A percentile compares a stretch with the other conserved stretches of the same genome.
Evolutionary conservation across 2,113 vertebrate species (phyloP).

Genomic region (Aythya baeri): DNA sequence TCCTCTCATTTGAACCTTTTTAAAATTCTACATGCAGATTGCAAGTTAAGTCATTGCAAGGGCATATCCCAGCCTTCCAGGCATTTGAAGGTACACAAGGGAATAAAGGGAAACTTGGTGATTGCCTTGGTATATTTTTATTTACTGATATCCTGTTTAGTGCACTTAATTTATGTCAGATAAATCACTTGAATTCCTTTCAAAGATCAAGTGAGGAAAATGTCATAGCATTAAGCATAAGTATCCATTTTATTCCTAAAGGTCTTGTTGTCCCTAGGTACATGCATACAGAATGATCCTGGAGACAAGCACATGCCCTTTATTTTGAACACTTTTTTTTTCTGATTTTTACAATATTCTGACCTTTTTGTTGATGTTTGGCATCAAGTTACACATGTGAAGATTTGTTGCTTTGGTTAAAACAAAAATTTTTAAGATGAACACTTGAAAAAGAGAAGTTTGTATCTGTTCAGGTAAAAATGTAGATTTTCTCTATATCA

Average conservation of each 20-base stretch:
- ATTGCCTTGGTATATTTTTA: slow-evolving; percentile 44
- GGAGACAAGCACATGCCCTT: neutral
- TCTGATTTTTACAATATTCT: neutral
- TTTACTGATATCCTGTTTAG: slow-evolving; percentile 61
- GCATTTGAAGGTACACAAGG: neutral
- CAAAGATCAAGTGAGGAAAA: slow-evolving; percentile 59
- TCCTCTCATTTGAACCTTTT: slow-evolving; percentile 16
- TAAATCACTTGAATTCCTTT: slow-evolving; percentile 55
- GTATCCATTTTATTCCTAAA: slow-evolving; percentile 37
- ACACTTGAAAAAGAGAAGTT: neutral
- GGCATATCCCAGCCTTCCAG: neutral
- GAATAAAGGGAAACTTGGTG: slow-evolving; percentile 2
- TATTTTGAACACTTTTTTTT: accelerated
- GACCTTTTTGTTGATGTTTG: neutral
- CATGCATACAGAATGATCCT: neutral
- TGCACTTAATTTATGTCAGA: slow-evolving; percentile 62
- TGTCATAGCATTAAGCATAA: slow-evolving; percentile 55
- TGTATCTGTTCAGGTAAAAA: neutral
- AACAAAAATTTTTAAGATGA: neutral
- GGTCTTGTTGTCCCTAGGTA: slow-evolving; percentile 27
- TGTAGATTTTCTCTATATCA: neutral
- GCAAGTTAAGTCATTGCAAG: slow-evolving; percentile 36
- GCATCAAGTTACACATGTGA: neutral
- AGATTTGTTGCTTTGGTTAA: neutral
- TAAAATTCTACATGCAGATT: slow-evolving; percentile 44